Percentiles rank a stretch among this genome's conserved stretches.
These are phyloP conservation scores for Rugalucina vietnamica DNA, from an alignment of 2,888 invertebrate genomes.

Conservation along the genomic window DNA sequence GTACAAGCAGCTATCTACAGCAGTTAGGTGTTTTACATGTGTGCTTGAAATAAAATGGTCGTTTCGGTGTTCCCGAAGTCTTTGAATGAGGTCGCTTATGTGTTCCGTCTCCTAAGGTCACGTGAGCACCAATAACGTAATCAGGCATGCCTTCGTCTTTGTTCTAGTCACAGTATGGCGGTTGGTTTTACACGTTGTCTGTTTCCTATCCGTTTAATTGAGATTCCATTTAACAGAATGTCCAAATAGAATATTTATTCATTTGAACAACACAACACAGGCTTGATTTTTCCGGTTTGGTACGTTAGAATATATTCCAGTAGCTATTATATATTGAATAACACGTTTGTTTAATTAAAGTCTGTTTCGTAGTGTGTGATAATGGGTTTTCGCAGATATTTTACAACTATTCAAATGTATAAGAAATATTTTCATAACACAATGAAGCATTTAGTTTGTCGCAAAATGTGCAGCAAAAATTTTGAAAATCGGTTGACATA, in stretches of 20 bases:
- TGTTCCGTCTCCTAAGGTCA: constrained; percentile 60
- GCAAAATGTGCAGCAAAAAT: too few relatives aligned
- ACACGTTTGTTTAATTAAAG: too few relatives aligned
- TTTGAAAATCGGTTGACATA: too few relatives aligned
- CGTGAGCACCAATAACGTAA: constrained; percentile 66
- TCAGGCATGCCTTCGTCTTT: constrained; percentile 59
- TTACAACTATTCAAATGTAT: too few relatives aligned
- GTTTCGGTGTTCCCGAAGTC: constrained; percentile 40
- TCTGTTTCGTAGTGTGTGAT: too few relatives aligned
- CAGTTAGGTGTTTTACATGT: constrained; percentile 65
- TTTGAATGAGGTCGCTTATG: constrained; percentile 40
- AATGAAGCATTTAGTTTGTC: too few relatives aligned
- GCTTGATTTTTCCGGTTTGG: neutral
- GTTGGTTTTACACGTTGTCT: too few relatives aligned
- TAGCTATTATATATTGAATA: too few relatives aligned
- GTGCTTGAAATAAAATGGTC: constrained; percentile 61
- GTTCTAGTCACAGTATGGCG: neutral
- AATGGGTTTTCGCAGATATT: too few relatives aligned
- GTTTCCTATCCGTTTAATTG: neutral
- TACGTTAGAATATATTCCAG: too few relatives aligned
- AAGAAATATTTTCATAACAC: too few relatives aligned
- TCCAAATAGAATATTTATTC: neutral
- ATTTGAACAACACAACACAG: neutral
- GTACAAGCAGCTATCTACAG: constrained; percentile 57
- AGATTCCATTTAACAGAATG: neutral